These are phyloP conservation scores for Drepana arcuata DNA, from an alignment of 1,140 invertebrate genomes.

Conservation along the genomic window DNA sequence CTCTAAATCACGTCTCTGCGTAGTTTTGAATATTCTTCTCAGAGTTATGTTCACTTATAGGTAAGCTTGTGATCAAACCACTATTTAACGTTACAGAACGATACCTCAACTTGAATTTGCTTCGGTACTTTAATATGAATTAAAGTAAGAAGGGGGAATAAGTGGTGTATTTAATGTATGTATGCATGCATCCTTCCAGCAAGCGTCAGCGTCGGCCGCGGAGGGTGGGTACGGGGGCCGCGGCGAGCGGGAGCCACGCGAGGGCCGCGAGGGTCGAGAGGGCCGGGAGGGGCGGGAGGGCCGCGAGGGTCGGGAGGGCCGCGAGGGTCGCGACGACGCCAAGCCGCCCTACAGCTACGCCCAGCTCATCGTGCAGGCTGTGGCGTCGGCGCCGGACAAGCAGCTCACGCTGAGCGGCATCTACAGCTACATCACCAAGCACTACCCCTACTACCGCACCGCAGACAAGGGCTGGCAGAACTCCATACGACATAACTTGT, in stretches of 20 bases:
- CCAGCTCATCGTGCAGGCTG: constrained; percentile 98
- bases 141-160: too few species aligned
- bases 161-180: too few species aligned
- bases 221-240: constrained; percentile 47
- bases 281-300: too few species aligned
- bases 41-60: too few species aligned
- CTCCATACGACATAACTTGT: constrained; percentile 98
- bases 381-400: constrained; percentile 94
- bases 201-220: constrained; percentile 43
- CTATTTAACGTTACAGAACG: too few species aligned
- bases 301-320: constrained; percentile 36
- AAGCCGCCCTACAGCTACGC: constrained; percentile 99
- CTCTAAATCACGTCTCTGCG: too few species aligned
- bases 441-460: constrained; percentile 98
- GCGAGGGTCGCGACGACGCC: constrained; percentile 81
- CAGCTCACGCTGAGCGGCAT: constrained; percentile 98
- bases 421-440: constrained; percentile 98
- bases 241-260: too few species aligned
- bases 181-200: constrained; percentile 15
- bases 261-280: too few species aligned
- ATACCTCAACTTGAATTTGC: too few species aligned
- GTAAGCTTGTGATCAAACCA: too few species aligned
- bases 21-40: too few species aligned
- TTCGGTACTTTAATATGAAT: too few species aligned
- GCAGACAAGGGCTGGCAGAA: constrained; percentile 99